Evolutionary conservation across 2,113 vertebrate species (phyloP).

Genomic region (Lophochroa leadbeateri): DNA sequence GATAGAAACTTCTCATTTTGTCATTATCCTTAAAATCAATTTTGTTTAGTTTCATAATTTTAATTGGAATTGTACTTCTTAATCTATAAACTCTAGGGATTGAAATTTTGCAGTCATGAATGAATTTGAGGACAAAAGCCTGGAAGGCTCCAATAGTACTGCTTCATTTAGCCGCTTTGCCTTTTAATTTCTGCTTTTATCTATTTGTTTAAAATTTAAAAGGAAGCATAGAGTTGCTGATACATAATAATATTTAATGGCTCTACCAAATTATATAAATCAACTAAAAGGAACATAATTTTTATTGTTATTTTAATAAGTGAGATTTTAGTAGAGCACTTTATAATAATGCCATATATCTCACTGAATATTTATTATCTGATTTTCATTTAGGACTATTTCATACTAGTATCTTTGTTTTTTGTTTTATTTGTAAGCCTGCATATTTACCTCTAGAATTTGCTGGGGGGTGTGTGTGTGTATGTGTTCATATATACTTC

Average conservation of each 20-base stretch:
- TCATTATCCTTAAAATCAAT: not conserved
- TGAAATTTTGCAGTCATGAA: not conserved
- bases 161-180: constrained; percentile 45
- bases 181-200: constrained; percentile 56
- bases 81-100: not conserved
- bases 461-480: not conserved
- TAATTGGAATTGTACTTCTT: not conserved
- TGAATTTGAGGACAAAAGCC: constrained; percentile 26
- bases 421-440: constrained; percentile 45
- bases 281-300: constrained; percentile 60
- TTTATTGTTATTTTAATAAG: constrained; percentile 40
- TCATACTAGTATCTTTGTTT: constrained; percentile 19
- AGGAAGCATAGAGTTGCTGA: constrained; percentile 35
- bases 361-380: constrained; percentile 75
- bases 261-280: constrained; percentile 56
- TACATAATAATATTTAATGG: constrained; percentile 58
- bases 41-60: not conserved
- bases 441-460: constrained; percentile 35
- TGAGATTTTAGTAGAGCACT: constrained; percentile 68
- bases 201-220: constrained; percentile 30
- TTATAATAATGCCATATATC: constrained; percentile 69
- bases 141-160: not conserved
- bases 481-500: not conserved
- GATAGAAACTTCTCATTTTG: not conserved
- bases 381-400: constrained; percentile 47